Percentiles rank a stretch among this genome's conserved stretches.
Conservation (phyloP, 2,888 invertebrate genomes). For the Dryobotodes eremita region DNA sequence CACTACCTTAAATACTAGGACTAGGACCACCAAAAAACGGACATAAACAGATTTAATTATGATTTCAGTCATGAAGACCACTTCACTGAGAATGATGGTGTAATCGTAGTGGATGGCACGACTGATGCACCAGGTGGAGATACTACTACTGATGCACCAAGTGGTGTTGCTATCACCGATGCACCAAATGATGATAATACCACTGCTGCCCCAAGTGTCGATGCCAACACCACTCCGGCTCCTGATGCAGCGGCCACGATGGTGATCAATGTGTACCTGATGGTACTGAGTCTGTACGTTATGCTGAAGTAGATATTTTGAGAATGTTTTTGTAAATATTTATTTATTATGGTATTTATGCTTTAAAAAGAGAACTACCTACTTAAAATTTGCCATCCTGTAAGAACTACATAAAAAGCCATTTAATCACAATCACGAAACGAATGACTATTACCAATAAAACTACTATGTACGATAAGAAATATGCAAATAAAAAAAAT, state of each 20-base stretch:
- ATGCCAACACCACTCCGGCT: background rate
- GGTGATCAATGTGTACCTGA: slow-evolving; percentile 36
- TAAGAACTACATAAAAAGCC: background rate
- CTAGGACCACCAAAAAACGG: no score
- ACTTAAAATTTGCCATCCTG: background rate
- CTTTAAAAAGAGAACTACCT: background rate
- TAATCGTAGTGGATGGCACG: slow-evolving; percentile 18
- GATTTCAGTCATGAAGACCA: slow-evolving; percentile 47
- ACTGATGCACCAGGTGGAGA: background rate
- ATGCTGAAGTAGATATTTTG: slow-evolving; percentile 20
- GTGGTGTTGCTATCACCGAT: background rate
- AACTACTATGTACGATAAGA: background rate
- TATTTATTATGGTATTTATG: background rate
- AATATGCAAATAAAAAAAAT: slow-evolving; percentile 5
- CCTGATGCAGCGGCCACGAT: slow-evolving; percentile 32
- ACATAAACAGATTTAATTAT: background rate
- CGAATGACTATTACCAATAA: background rate
- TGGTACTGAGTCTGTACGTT: slow-evolving; percentile 30
- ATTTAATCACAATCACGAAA: background rate
- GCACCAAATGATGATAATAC: background rate
- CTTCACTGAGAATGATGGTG: slow-evolving; percentile 17
- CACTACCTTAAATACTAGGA: background rate
- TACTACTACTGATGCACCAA: background rate
- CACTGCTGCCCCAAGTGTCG: background rate
- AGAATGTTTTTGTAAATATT: slow-evolving; percentile 1